Evolutionary conservation across 1,140 invertebrate species (phyloP), one percentile per base, ranked within the genome.

Genomic region (Pseudomyrmex pallidus): DNA sequence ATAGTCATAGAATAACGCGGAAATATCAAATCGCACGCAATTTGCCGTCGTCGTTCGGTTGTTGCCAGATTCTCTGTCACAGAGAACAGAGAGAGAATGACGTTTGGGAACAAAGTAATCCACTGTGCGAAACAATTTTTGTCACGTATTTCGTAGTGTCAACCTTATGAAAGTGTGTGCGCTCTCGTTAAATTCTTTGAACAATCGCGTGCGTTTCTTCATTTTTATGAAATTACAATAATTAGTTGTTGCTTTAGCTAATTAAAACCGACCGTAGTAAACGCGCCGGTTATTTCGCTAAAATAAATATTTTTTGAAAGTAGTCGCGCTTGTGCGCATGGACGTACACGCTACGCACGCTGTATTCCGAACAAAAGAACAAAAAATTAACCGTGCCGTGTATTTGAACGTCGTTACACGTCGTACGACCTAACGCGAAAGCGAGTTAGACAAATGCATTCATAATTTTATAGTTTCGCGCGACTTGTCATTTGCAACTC

Each of bases 11-110:
- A 70, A 78, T 61, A 80, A 25, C 48, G 12, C 59, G 44, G 66
- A 72, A 80, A 80, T 78, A 78, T 70, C 66, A 72, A 80, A 80
- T 35, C 35, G 67, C 54, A 72, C 76, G 54, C 56, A 80, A 70
- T 72, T 80, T 72, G 44, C 35, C 46, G 52, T 59, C 68, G 44
- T 59, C 67, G 17, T 68, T 70, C 22, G 56, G 76, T 59, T 80
- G 76, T 59, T 80, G 48, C 15, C 15, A 57, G 54, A 5, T 52
- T 78, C 44, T 59, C 44, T 59, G 20, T 17, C 46, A 22, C 44
- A 20, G 68, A 78, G 59, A 72, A 17, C 22, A 13, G 7, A 35
- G 35, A 13, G 7, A 35, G 35, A 35, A 17, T 61, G 17, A 68
- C 54, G 35, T 78, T 68, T 54, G 20, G n/a, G n/a, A 70, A 59